Base-by-base conservation (phyloP, 2,797 vertebrate genomes). In the Rhinella marina region DNA sequence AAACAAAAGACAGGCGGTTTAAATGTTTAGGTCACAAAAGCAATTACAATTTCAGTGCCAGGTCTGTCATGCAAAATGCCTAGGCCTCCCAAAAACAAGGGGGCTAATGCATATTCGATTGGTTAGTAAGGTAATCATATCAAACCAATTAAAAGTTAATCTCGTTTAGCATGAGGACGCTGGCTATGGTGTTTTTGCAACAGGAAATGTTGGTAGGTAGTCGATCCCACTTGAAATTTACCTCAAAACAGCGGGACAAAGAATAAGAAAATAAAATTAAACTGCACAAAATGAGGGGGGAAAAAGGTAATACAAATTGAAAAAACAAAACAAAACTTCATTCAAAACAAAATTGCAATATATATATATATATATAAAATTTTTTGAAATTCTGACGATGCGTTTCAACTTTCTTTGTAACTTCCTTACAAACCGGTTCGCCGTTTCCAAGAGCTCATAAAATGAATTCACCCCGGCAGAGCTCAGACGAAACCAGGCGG, bases 341-440 rank as follows among this genome's bases (percentile, higher is more conserved):
- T 78, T 83, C 73, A 84, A 76, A 84, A 83, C 23, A 83, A 87
- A 87, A 73, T 57, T 68, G 57, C 62, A 48, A 79, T 73, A 75
- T 84, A 79, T 87, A 88, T 88, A 84, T 88, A 87, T 73, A 72
- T 72, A 29, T 87, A 87, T 66, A 84, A 54, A 83, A 87, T 76
- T 75, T 78, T 32, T n/a, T 87, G 81, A 83, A 83, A 77, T 87
- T 64, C 17, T 77, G 86, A 77, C 52, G 86, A 59, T 68, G 80
- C 68, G 25, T 59, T 66, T 32, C 41, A 83, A 66, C 62, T 68
- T 70, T 84, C 56, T 66, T 1, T 57, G 77, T 68, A 66, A 64
- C 84, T 52, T 82, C 72, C 61, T 50, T 80, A n/a, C 64, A 85
- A 85, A 59, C 27, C 19, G 16, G 78, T 78, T 54, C 70, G 48